Evolutionary conservation across 2,888 invertebrate genomes (phyloP).

Genomic region (Catocala nupta): DNA sequence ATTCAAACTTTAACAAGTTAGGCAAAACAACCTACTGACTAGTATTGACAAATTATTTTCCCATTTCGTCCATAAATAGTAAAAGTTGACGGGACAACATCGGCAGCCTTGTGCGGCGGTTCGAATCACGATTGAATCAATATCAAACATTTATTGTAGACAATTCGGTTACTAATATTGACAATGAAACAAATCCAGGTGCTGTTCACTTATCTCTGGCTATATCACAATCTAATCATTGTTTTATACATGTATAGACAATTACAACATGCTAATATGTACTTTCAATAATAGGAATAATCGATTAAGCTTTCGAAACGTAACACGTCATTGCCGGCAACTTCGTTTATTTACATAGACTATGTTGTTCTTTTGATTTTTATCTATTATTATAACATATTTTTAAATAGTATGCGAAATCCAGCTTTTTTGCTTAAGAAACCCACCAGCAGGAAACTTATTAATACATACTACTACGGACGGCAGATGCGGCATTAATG

Average conservation of each 20-base stretch:
- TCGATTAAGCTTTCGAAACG: background rate
- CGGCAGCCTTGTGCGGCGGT: constrained; percentile 34
- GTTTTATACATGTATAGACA: no score
- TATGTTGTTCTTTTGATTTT: no score
- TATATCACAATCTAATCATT: no score
- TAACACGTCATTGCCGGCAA: no score
- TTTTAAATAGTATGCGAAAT: no score
- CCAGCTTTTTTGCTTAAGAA: no score
- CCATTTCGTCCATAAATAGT: constrained; percentile 32
- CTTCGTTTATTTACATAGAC: no score
- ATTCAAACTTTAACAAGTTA: background rate
- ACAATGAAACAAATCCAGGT: constrained; percentile 3
- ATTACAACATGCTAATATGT: no score
- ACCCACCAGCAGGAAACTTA: no score
- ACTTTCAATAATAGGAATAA: background rate
- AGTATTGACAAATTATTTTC: constrained; percentile 6
- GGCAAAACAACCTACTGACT: background rate
- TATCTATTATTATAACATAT: no score
- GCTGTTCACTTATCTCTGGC: background rate
- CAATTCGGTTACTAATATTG: constrained; percentile 14
- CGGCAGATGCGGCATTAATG: no score
- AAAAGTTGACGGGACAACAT: constrained; percentile 40
- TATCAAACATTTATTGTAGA: constrained; percentile 6
- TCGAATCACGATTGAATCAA: constrained; percentile 9
- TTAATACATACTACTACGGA: no score